These are phyloP conservation scores for Mastigias papua DNA, from an alignment of 30 jellyfish, hydroid and myxozoan genomes.

Conservation along the genomic window DNA sequence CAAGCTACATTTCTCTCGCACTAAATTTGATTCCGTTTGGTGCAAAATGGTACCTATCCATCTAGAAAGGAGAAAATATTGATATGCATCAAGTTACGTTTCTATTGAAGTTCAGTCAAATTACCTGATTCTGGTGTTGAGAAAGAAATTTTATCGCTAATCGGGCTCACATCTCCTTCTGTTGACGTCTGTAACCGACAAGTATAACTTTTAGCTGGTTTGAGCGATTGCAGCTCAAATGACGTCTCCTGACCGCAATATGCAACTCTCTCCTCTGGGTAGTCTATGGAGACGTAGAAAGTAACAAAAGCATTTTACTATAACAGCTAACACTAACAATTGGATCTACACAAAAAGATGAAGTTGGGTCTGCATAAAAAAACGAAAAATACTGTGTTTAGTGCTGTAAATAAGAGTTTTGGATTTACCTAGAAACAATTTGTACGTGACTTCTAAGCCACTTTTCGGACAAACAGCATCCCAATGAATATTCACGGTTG, in stretches of 20 bases:
- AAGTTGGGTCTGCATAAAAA: too few species aligned
- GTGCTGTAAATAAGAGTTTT: background rate
- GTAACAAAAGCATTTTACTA: background rate
- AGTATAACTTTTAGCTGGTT: constrained; percentile 51
- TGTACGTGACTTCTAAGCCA: constrained; percentile 76
- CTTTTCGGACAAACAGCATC: constrained; percentile 72
- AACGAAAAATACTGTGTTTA: background rate
- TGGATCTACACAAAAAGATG: too few species aligned
- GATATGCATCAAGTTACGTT: too few species aligned
- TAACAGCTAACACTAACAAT: too few species aligned
- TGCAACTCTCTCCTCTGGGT: constrained; percentile 50
- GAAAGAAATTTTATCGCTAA: constrained; percentile 47
- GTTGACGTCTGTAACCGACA: constrained; percentile 66
- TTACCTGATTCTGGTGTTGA: constrained; percentile 86
- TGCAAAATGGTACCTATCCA: too few species aligned
- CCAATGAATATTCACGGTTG: constrained; percentile 78
- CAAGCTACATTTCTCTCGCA: too few species aligned
- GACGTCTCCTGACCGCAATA: constrained; percentile 79
- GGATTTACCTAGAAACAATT: constrained; percentile 49
- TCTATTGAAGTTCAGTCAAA: too few species aligned
- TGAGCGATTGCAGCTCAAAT: constrained; percentile 45
- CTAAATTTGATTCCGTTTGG: too few species aligned
- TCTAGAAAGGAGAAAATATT: too few species aligned
- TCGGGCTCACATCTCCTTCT: constrained; percentile 78
- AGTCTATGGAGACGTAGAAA: background rate